Evolutionary conservation across 2,113 vertebrate genomes (phyloP).

Genomic region (Sinosuthora webbiana): DNA sequence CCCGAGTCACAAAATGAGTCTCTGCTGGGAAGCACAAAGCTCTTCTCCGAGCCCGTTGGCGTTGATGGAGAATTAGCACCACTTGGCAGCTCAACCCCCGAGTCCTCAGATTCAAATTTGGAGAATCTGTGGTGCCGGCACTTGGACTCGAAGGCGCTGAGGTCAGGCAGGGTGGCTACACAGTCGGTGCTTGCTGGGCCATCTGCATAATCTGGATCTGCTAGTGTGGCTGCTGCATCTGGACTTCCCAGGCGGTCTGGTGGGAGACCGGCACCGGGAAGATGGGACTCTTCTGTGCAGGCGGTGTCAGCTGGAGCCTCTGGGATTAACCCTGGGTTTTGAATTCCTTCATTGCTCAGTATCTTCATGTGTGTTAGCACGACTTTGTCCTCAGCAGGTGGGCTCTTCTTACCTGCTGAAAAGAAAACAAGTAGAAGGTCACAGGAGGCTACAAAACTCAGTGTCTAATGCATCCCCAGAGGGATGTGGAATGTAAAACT

Average conservation of each 20-base stretch:
- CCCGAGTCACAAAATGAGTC: constrained; percentile 83
- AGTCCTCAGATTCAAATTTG: constrained; percentile 89
- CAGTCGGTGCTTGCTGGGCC: constrained; percentile 36
- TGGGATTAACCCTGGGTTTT: constrained; percentile 50
- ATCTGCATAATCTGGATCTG: background rate
- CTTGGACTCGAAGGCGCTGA: constrained; percentile 26
- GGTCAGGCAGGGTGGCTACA: constrained; percentile 65
- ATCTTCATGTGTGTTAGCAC: constrained; percentile 87
- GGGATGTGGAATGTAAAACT: background rate
- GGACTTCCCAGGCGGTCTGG: background rate
- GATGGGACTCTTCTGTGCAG: background rate
- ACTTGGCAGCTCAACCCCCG: constrained; percentile 83
- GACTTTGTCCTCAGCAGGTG: constrained; percentile 75
- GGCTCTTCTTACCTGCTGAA: constrained; percentile 77
- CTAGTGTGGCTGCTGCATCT: background rate
- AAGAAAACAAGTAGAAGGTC: background rate
- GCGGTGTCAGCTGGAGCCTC: constrained; percentile 32
- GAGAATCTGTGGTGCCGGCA: constrained; percentile 70
- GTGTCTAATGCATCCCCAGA: background rate
- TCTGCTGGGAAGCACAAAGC: constrained; percentile 85
- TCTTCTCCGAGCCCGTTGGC: constrained; percentile 80
- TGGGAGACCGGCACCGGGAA: background rate
- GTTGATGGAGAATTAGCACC: constrained; percentile 85
- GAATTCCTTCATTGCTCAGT: constrained; percentile 71
- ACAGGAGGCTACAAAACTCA: background rate